These are phyloP conservation scores for Agonopterix arenella DNA, from an alignment of 2,888 invertebrate species.

Conservation along the genomic window DNA sequence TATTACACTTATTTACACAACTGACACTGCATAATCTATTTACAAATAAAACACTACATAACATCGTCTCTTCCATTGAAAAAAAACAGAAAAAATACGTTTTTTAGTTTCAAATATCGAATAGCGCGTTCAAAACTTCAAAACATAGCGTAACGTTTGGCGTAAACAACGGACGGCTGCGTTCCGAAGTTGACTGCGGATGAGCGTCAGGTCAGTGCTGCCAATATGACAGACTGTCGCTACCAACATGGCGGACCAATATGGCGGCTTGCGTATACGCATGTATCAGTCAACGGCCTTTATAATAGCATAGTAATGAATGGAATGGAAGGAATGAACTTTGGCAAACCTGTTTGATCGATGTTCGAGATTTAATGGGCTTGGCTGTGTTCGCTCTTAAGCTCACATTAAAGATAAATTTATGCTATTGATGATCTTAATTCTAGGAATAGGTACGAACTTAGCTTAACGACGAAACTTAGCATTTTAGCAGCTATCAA, in stretches of 20 bases:
- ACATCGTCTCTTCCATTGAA: conserved; percentile 42
- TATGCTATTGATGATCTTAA: too few species aligned
- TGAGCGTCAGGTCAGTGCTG: conserved; percentile 24
- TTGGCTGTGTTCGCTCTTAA: too few species aligned
- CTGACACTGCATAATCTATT: conserved; percentile 4
- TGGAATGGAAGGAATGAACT: conserved; percentile 31
- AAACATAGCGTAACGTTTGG: conserved; percentile 60
- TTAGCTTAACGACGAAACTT: too few species aligned
- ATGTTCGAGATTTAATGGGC: neutral
- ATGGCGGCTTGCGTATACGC: conserved; percentile 14
- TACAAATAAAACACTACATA: conserved; percentile 7
- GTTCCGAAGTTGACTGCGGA: conserved; percentile 44
- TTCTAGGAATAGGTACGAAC: too few species aligned
- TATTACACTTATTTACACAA: conserved; percentile 11
- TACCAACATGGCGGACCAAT: conserved; percentile 23
- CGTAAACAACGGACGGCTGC: conserved; percentile 37
- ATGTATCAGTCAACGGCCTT: conserved; percentile 14
- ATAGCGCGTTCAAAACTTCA: conserved; percentile 51
- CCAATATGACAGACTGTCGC: conserved; percentile 30
- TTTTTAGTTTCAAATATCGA: conserved; percentile 15
- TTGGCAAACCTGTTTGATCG: conserved; percentile 26
- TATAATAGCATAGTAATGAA: conserved; percentile 39
- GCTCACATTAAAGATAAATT: too few species aligned
- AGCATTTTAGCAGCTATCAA: too few species aligned
- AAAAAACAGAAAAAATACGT: conserved; percentile 18